Percentiles rank a stretch among this genome's conserved stretches.
These are phyloP conservation scores for Sebastes variabilis DNA, from an alignment of 2,797 vertebrate genomes.

Conservation along the genomic window DNA sequence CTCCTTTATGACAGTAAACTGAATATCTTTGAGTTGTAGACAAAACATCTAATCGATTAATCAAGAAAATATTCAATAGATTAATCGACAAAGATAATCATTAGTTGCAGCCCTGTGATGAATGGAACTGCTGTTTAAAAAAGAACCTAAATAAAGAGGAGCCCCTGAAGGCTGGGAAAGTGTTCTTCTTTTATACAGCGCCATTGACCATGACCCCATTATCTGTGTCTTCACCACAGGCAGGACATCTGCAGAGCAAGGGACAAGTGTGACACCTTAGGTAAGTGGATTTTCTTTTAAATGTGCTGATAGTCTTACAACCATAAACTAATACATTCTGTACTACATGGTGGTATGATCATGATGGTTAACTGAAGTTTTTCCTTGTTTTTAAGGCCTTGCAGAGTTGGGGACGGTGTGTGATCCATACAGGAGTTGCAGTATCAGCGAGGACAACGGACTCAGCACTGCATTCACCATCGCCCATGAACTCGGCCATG, in stretches of 20 bases:
- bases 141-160: background rate
- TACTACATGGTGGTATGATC: background rate
- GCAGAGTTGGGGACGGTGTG: constrained; percentile 98
- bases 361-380: no score
- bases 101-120: background rate
- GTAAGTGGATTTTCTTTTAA: constrained; percentile 75
- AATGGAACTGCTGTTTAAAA: background rate
- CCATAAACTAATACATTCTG: background rate
- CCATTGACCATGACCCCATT: constrained; percentile 12
- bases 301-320: background rate
- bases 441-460: constrained; percentile 97
- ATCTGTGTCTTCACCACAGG: constrained; percentile 75
- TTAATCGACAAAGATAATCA: no score
- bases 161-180: background rate
- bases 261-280: constrained; percentile 98
- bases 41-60: accelerated
- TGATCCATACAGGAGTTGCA: constrained; percentile 97
- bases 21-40: no score
- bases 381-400: constrained; percentile 85
- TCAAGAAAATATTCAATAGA: no score
- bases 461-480: constrained; percentile 98
- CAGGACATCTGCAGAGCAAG: constrained; percentile 98
- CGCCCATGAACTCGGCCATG: constrained; percentile 97
- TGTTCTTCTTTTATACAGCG: background rate
- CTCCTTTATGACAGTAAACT: no score